These are phyloP conservation scores for Paracentrotus lividus DNA, from an alignment of 53 echinoderm and acorn worm species.

Conservation along the genomic window DNA sequence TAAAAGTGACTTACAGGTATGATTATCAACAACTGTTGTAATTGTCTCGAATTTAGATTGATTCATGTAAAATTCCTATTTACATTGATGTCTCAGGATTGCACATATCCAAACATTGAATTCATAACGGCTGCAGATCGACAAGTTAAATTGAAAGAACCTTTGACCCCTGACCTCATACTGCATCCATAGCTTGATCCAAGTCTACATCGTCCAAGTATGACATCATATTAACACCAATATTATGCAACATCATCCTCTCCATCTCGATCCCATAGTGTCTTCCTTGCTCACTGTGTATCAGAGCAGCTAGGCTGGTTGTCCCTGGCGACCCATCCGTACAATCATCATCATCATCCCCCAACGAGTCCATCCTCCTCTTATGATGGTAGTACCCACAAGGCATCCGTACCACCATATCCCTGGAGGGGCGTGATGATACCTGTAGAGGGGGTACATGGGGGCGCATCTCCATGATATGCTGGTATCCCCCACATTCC, in stretches of 20 bases:
- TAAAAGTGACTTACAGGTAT: neutral
- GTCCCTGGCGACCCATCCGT: slow-evolving; percentile 62
- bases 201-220: slow-evolving; percentile 65
- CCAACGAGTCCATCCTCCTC: slow-evolving; percentile 66
- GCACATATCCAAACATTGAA: neutral
- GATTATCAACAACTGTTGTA: neutral
- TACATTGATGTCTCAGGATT: neutral
- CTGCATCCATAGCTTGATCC: slow-evolving; percentile 66
- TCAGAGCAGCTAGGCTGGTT: slow-evolving; percentile 63
- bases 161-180: neutral
- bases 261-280: slow-evolving; percentile 64
- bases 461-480: slow-evolving; percentile 35
- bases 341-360: slow-evolving; percentile 61
- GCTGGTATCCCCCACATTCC: slow-evolving; percentile 34
- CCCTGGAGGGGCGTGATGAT: neutral
- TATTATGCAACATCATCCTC: slow-evolving; percentile 60
- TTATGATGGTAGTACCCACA: slow-evolving; percentile 68
- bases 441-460: neutral
- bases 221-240: slow-evolving; percentile 57
- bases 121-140: neutral
- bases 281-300: slow-evolving; percentile 55
- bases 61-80: slow-evolving; percentile 3
- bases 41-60: neutral
- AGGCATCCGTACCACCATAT: slow-evolving; percentile 53
- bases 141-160: neutral